Evolutionary conservation across 2,888 invertebrate species (phyloP).

Genomic region (Mythimna ferrago): DNA sequence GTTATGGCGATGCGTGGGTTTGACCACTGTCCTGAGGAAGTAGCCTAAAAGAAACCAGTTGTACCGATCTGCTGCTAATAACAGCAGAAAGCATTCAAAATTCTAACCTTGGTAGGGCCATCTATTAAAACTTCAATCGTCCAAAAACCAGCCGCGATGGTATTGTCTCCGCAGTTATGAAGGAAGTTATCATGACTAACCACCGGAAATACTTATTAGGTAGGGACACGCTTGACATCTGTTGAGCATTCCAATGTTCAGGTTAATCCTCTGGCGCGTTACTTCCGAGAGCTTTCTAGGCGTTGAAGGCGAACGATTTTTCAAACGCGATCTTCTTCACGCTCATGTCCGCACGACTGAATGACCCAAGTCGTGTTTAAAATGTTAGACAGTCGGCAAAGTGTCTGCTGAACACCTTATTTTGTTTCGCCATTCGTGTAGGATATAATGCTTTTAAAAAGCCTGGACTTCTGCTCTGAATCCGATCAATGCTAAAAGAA

Average conservation of each 20-base stretch:
- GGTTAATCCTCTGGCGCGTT: slow-evolving; percentile 25
- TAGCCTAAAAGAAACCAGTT: neutral
- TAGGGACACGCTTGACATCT: slow-evolving; percentile 57
- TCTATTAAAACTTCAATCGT: neutral
- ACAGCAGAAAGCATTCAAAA: neutral
- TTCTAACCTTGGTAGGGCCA: neutral
- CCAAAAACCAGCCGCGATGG: neutral
- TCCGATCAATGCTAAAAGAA: neutral
- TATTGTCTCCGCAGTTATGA: slow-evolving; percentile 28
- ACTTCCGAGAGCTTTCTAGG: slow-evolving; percentile 21
- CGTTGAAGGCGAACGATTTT: slow-evolving; percentile 16
- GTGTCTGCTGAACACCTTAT: neutral
- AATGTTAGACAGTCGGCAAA: neutral
- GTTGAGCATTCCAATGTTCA: slow-evolving; percentile 50
- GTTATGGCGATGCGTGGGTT: too few relatives aligned
- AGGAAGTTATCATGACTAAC: slow-evolving; percentile 49
- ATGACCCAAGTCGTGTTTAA: neutral
- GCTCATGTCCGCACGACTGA: neutral
- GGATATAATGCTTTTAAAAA: neutral
- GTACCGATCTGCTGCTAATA: neutral
- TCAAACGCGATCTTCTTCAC: neutral
- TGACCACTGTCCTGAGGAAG: neutral
- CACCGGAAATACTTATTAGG: slow-evolving; percentile 51
- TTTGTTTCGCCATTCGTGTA: neutral
- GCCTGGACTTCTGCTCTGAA: neutral